A percentile compares a stretch with the other conserved stretches of the same genome.
Evolutionary conservation across 2,113 vertebrate genomes (phyloP).

Genomic region (Platysteira castanea): DNA sequence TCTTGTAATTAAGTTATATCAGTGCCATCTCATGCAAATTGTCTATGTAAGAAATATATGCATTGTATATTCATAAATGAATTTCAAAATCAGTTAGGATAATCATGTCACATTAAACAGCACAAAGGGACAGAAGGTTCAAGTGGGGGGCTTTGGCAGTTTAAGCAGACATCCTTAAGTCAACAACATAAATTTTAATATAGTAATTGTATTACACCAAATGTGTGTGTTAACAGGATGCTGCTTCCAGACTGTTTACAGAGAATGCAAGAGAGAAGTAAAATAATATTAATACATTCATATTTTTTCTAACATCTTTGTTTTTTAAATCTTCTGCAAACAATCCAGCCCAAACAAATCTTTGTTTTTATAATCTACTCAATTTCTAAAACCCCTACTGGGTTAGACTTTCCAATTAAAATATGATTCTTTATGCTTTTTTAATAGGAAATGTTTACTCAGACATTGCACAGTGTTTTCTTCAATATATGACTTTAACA

Average conservation of each 20-base stretch:
- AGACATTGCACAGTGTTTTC: not conserved
- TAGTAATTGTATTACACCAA: conserved; percentile 21
- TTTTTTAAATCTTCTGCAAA: conserved; percentile 35
- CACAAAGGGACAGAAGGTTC: conserved; percentile 25
- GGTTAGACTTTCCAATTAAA: conserved; percentile 11
- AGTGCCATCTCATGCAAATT: not conserved
- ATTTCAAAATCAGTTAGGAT: not conserved
- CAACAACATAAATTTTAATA: conserved; percentile 58
- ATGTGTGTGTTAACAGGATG: conserved; percentile 2
- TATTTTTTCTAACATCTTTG: not conserved
- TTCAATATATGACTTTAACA: not conserved
- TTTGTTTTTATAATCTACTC: conserved; percentile 20
- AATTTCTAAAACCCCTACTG: not conserved
- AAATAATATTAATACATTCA: not conserved
- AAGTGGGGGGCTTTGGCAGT: conserved; percentile 28
- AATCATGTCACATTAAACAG: conserved; percentile 23
- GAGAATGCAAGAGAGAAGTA: not conserved
- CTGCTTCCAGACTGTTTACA: conserved; percentile 1
- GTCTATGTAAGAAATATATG: not conserved
- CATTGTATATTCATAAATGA: not conserved
- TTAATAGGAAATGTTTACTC: not conserved
- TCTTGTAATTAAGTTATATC: conserved; percentile 13
- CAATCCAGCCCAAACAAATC: conserved; percentile 11
- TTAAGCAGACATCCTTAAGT: conserved; percentile 30
- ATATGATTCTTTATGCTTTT: not conserved